phyloP scores from a whole-genome alignment of 2,888 invertebrate genomes.

The Polyommatus iphigenia region DNA sequence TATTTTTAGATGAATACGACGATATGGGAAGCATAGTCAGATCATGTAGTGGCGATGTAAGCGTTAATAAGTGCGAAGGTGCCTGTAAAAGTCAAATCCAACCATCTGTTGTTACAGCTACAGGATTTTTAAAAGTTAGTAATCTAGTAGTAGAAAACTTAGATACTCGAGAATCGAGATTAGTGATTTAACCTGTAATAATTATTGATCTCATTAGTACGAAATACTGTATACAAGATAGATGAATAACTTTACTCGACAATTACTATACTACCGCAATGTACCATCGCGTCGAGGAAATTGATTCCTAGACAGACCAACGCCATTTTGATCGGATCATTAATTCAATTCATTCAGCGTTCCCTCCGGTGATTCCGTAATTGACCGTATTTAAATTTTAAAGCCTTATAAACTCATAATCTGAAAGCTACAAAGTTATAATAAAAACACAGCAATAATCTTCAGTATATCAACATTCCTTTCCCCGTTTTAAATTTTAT shows the following conservation, averaged over 20 bases:
- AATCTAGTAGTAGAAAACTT: neutral
- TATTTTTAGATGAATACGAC: slow-evolving; percentile 88
- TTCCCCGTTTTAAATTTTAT: too few relatives aligned
- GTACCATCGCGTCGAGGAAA: too few relatives aligned
- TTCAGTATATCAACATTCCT: too few relatives aligned
- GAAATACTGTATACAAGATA: neutral
- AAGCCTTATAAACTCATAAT: too few relatives aligned
- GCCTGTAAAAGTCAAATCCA: slow-evolving; percentile 95
- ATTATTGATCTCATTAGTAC: too few relatives aligned
- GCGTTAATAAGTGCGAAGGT: slow-evolving; percentile 96
- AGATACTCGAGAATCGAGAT: neutral
- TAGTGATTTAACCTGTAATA: neutral
- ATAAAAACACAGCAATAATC: too few relatives aligned
- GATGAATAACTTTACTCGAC: neutral
- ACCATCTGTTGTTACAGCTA: slow-evolving; percentile 92
- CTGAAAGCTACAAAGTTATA: too few relatives aligned
- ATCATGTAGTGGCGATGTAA: slow-evolving; percentile 94
- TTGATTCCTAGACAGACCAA: too few relatives aligned
- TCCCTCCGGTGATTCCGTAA: too few relatives aligned
- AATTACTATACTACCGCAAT: neutral
- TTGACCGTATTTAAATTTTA: too few relatives aligned
- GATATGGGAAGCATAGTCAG: slow-evolving; percentile 90
- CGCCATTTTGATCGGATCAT: too few relatives aligned
- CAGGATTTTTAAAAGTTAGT: slow-evolving; percentile 91
- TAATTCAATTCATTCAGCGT: too few relatives aligned